Base-by-base conservation (phyloP, 1,140 invertebrate species). In the Holcopasites calliopsidis region DNA sequence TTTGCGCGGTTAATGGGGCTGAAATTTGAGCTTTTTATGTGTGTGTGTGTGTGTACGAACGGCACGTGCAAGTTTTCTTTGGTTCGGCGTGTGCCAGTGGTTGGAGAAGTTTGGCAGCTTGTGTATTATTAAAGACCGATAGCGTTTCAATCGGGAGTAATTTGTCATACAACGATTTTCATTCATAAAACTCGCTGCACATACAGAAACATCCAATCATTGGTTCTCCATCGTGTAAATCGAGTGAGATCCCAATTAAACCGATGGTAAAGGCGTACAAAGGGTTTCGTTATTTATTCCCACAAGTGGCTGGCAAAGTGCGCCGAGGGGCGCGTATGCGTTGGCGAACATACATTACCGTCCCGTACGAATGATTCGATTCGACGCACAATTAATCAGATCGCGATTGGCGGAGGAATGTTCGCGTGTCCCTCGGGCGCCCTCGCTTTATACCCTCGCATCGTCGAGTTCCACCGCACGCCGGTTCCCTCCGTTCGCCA, bases 321-420 rank as follows among this genome's bases (percentile, higher is more conserved):
- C 57, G 57, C 28, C 33, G 28, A 6, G 26, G 58, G 23, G 26
- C 23, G 26, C 21, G 13, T 47, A 28, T 35, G 55, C 55, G 28
- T 31, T 33, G 57, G 55, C 44, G 52, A 58, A 71, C 74, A 72
- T 81, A 74, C 64, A 80, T 55, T 78, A 57, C 40, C 33, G 28
- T 1, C 28, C n/a, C 21, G 44, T 57, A 79, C 66, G 60, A 80
- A 84, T 70, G 58, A 80, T 83, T 74, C 77, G 62, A 79, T 73
- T 79, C 54, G 80, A 82, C 58, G 68, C 58, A 49, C 69, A 80
- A 84, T 83, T 84, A 80, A 84, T 84, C 69, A 80, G 52, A 35
- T 70, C 73, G 65, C 60, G 69, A 80, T 69, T 84, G 57, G 66
- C 69, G 66, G 79, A 69, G 61, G 55, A 31, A 44, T 35, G 47